phyloP scores from a whole-genome alignment of 2,113 vertebrate species.

The Apeltes quadracus region DNA sequence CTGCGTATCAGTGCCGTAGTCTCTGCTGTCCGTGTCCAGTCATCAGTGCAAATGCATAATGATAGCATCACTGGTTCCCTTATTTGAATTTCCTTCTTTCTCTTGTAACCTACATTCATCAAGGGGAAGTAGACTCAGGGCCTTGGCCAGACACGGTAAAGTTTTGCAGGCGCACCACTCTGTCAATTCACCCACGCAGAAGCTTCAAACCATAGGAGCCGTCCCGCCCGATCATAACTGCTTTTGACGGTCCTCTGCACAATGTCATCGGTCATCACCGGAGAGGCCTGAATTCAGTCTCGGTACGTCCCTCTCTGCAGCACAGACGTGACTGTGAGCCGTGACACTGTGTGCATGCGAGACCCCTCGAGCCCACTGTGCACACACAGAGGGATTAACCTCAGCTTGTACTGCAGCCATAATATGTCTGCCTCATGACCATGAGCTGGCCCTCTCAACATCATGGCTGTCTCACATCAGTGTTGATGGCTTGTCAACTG shows the following conservation, averaged over 20 bases:
- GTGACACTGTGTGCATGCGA: slow-evolving; percentile 30
- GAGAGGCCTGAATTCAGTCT: slow-evolving; percentile 34
- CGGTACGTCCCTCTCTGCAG: slow-evolving; percentile 29
- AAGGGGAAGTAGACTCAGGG: background rate
- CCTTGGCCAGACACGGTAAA: background rate
- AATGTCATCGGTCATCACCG: slow-evolving; percentile 70
- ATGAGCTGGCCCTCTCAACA: slow-evolving; percentile 19
- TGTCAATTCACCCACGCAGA: background rate
- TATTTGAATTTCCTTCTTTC: background rate
- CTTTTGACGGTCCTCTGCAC: slow-evolving; percentile 40
- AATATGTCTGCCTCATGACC: slow-evolving; percentile 24
- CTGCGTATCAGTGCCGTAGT: slow-evolving; percentile 56
- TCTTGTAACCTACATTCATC: background rate
- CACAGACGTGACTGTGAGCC: slow-evolving; percentile 33
- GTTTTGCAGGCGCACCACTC: too few species aligned
- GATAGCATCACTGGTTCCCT: slow-evolving; percentile 5
- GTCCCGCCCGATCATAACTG: background rate
- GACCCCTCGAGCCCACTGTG: slow-evolving; percentile 28
- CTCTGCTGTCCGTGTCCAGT: slow-evolving; percentile 79
- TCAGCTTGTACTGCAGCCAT: slow-evolving; percentile 7
- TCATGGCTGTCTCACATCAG: slow-evolving; percentile 21
- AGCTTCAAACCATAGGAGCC: background rate
- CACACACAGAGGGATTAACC: slow-evolving; percentile 16
- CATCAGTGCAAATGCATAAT: slow-evolving; percentile 51
- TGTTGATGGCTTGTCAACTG: slow-evolving; percentile 14